Evolutionary conservation across 2,113 vertebrate genomes (phyloP), one percentile per base, ranked within the genome.

Genomic region (Ptyas mucosa): DNA sequence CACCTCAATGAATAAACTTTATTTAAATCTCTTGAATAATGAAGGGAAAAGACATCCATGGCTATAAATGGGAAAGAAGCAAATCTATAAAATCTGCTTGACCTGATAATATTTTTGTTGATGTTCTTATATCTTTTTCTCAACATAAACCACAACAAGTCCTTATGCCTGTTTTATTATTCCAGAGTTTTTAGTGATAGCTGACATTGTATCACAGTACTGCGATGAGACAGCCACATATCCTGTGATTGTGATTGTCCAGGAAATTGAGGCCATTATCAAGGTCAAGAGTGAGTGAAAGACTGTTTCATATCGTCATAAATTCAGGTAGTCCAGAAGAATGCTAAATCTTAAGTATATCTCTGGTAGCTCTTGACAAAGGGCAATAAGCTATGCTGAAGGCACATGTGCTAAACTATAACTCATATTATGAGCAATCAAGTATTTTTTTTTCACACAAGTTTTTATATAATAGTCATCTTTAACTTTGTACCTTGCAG

Each of bases 331-430:
- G 90, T 88, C 49, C 75, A 58, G 75, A 89, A 92, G 88, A 81
- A 93, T 93, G 90, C 53, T 88, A 53, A 61, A 91, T 93, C 90
- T 86, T 91, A 94, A 87, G n/a, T 91, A 86, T 93, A 85, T 89
- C 39, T 49, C 92, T 86, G 46, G 53, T 86, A 61, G 18, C 54
- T 85, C 75, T 90, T 86, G 53, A 86, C 53, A 93, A 90, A 90
- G 75, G 55, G 34, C 55, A 43, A 57, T 46, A 90, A 61, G 46
- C 29, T 52, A 52, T 57, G 85, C 29, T n/a, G 81, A 86, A 61
- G 69, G 29, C 69, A 39, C 9, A 64, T 51, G 8, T 24, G 20
- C 55, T 57, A 57, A 89, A 85, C 53, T 61, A 9, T 86, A 39
- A 34, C 46, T 52, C 29, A 88, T 12, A 26, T 24, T 81, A 69